Evolutionary conservation across 2,113 vertebrate genomes (phyloP).

Genomic region (Otolemur garnettii): DNA sequence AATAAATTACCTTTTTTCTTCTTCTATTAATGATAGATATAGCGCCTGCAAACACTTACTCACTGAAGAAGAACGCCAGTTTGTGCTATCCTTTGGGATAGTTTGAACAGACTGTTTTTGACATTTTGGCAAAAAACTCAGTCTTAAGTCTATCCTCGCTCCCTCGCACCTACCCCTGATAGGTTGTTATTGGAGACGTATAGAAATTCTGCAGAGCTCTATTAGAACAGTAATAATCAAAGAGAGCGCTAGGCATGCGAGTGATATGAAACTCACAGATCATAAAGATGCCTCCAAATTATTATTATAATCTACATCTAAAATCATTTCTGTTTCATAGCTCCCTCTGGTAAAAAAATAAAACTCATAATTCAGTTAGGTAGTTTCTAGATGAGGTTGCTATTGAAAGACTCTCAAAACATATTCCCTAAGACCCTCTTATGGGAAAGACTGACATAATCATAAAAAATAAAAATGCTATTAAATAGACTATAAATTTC

Average conservation of each 20-base stretch:
- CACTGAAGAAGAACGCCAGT: conserved; percentile 6
- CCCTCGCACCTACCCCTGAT: background rate
- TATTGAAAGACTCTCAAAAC: conserved; percentile 82
- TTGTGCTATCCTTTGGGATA: conserved; percentile 29
- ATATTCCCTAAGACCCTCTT: conserved; percentile 85
- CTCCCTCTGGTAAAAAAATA: conserved; percentile 83
- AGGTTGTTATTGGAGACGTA: background rate
- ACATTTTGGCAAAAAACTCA: conserved; percentile 17
- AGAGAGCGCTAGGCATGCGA: conserved; percentile 66
- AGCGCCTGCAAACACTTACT: background rate
- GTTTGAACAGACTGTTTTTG: conserved; percentile 33
- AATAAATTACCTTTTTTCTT: background rate
- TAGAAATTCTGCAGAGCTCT: background rate
- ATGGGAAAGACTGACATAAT: conserved; percentile 82
- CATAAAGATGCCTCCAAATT: conserved; percentile 80
- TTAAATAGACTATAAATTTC: conserved; percentile 87
- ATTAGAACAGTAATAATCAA: conserved; percentile 68
- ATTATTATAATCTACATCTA: conserved; percentile 83
- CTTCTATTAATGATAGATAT: background rate
- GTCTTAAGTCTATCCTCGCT: background rate
- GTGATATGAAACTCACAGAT: conserved; percentile 78
- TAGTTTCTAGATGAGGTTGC: conserved; percentile 74
- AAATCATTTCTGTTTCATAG: conserved; percentile 83
- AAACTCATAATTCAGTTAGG: conserved; percentile 82
- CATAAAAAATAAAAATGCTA: conserved; percentile 87